Evolutionary conservation across 2,113 vertebrate species (phyloP).

Genomic region (Callospermophilus lateralis): DNA sequence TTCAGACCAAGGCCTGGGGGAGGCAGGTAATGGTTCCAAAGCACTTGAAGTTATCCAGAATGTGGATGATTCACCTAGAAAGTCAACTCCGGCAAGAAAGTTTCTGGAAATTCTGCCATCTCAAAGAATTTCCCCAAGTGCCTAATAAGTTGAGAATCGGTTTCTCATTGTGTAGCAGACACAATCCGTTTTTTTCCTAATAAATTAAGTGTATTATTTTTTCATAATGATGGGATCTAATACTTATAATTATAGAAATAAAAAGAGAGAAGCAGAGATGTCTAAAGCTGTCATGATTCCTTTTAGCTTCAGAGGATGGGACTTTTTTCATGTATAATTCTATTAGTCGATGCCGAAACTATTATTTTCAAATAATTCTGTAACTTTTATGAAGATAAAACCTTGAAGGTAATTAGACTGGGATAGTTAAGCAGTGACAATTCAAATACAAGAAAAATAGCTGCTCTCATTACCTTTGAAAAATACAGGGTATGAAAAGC

Average conservation of each 20-base stretch:
- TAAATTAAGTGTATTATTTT: constrained; percentile 37
- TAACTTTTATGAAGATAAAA: constrained; percentile 56
- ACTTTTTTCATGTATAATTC: constrained; percentile 1
- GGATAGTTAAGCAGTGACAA: neutral
- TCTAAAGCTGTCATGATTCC: neutral
- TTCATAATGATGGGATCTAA: constrained; percentile 7
- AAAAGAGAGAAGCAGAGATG: neutral
- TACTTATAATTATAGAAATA: constrained; percentile 20
- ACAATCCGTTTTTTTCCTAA: neutral
- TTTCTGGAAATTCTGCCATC: neutral
- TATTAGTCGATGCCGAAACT: neutral
- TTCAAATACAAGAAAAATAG: neutral
- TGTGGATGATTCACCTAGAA: neutral
- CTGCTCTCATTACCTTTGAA: neutral
- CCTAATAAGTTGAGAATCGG: neutral
- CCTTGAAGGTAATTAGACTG: constrained; percentile 36
- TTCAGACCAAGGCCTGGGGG: neutral
- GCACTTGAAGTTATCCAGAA: neutral
- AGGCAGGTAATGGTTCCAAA: neutral
- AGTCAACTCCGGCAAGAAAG: neutral
- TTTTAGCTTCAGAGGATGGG: neutral
- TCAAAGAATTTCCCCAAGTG: neutral
- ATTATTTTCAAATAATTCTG: constrained; percentile 53
- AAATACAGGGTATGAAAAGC: neutral
- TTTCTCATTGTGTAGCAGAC: neutral